These are phyloP conservation scores for Vimba vimba DNA, from an alignment of 2,113 vertebrate genomes.

Conservation along the genomic window DNA sequence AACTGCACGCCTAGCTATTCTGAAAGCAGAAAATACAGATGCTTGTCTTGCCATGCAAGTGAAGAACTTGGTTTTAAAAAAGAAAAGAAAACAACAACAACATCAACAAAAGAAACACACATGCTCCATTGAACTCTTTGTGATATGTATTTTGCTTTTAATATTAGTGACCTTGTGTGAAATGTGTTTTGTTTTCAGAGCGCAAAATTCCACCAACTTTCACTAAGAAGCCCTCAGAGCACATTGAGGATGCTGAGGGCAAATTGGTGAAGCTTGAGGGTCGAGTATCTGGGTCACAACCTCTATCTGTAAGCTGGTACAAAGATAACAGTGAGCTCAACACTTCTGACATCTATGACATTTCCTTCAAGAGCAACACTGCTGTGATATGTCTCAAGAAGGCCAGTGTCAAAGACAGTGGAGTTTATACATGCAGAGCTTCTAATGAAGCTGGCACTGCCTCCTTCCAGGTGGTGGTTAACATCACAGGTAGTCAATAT, in stretches of 20 bases:
- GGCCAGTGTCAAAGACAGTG: constrained; percentile 74
- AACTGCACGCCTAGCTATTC: constrained; percentile 80
- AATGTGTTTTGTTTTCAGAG: constrained; percentile 75
- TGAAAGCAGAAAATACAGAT: constrained; percentile 86
- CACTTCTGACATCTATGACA: constrained; percentile 79
- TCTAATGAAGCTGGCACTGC: constrained; percentile 88
- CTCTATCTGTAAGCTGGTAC: constrained; percentile 86
- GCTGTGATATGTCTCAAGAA: constrained; percentile 80
- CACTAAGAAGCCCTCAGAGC: constrained; percentile 88
- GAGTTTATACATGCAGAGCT: constrained; percentile 85
- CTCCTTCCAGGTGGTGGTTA: constrained; percentile 83
- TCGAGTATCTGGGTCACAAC: constrained; percentile 88
- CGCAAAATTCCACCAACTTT: constrained; percentile 88
- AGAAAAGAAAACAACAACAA: constrained; percentile 73
- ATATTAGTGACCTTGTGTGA: not conserved
- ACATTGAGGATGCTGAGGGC: constrained; percentile 84
- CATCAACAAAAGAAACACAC: not conserved
- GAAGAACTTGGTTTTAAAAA: constrained; percentile 77
- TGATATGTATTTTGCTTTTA: constrained; percentile 82
- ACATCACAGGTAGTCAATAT: constrained; percentile 82
- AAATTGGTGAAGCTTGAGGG: constrained; percentile 88
- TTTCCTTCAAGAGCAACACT: constrained; percentile 85
- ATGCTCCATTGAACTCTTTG: constrained; percentile 81
- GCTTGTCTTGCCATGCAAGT: constrained; percentile 86
- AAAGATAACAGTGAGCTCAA: constrained; percentile 85